These are phyloP conservation scores for Heliconius hortense DNA, from an alignment of 2,888 invertebrate genomes.

Conservation along the genomic window DNA sequence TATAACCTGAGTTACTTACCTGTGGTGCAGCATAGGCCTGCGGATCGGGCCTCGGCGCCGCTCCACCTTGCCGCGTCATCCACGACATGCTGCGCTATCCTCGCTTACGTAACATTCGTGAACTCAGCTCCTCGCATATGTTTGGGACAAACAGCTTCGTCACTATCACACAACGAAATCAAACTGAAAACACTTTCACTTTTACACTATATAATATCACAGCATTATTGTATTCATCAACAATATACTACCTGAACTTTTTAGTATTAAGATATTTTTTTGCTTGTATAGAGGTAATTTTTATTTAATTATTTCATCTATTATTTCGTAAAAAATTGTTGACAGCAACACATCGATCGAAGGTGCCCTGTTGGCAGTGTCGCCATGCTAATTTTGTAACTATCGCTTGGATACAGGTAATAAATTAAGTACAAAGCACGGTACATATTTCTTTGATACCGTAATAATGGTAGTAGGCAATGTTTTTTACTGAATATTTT, in stretches of 20 bases:
- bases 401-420: conserved; percentile 21
- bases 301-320: conserved; percentile 59
- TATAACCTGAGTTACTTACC: conserved; percentile 64
- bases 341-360: conserved; percentile 80
- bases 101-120: conserved; percentile 77
- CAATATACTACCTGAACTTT: conserved; percentile 26
- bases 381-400: conserved; percentile 53
- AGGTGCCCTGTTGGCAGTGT: conserved; percentile 82
- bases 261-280: conserved; percentile 1
- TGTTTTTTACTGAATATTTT: not conserved
- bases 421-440: not conserved
- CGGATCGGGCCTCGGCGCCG: conserved; percentile 58
- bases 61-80: conserved; percentile 70
- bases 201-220: conserved; percentile 45
- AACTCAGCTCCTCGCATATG: conserved; percentile 66
- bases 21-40: conserved; percentile 64
- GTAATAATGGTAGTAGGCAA: not conserved
- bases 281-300: conserved; percentile 45
- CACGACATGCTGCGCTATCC: conserved; percentile 73
- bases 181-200: conserved; percentile 71
- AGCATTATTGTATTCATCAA: conserved; percentile 30
- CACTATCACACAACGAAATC: conserved; percentile 65
- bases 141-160: conserved; percentile 63
- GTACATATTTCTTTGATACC: not conserved
- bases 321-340: conserved; percentile 58